phyloP scores from a whole-genome alignment of 2,797 vertebrate genomes.

The Rhyacichthys aspro region DNA sequence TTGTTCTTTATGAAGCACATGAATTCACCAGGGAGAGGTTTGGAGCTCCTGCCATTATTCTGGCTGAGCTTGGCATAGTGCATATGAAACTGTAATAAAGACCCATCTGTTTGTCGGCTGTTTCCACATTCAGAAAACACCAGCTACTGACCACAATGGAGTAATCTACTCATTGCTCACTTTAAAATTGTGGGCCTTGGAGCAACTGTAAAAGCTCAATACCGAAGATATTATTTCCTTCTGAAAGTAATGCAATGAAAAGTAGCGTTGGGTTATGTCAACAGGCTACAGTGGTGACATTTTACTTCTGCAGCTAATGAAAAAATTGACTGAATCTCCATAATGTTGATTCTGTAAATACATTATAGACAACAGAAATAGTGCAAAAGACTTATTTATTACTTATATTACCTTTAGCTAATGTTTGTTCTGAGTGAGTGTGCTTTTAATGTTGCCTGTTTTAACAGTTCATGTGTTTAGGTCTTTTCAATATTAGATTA shows the following conservation, averaged over 20 bases:
- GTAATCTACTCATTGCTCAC: background rate
- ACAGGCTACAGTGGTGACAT: slow-evolving; percentile 52
- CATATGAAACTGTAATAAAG: slow-evolving; percentile 76
- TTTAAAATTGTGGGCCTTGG: slow-evolving; percentile 12
- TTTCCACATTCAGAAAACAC: background rate
- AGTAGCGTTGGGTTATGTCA: slow-evolving; percentile 66
- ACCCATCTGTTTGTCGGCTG: slow-evolving; percentile 66
- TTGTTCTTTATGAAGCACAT: slow-evolving; percentile 67
- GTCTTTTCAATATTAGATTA: too few species aligned
- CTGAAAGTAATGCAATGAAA: slow-evolving; percentile 44
- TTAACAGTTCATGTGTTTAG: too few species aligned
- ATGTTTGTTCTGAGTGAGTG: too few species aligned
- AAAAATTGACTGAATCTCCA: slow-evolving; percentile 60
- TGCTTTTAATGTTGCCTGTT: too few species aligned
- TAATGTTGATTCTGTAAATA: too few species aligned
- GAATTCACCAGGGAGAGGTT: slow-evolving; percentile 50
- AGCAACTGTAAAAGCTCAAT: slow-evolving; percentile 10
- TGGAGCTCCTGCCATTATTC: slow-evolving; percentile 63
- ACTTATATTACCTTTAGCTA: too few species aligned
- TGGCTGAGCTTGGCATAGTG: slow-evolving; percentile 62
- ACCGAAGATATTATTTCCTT: slow-evolving; percentile 25
- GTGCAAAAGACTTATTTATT: too few species aligned
- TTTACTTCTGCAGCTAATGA: slow-evolving; percentile 47
- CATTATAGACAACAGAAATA: too few species aligned
- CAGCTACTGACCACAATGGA: background rate